Conservation (phyloP, 2,888 invertebrate species). For the Leptopilina drosophilae region DNA sequence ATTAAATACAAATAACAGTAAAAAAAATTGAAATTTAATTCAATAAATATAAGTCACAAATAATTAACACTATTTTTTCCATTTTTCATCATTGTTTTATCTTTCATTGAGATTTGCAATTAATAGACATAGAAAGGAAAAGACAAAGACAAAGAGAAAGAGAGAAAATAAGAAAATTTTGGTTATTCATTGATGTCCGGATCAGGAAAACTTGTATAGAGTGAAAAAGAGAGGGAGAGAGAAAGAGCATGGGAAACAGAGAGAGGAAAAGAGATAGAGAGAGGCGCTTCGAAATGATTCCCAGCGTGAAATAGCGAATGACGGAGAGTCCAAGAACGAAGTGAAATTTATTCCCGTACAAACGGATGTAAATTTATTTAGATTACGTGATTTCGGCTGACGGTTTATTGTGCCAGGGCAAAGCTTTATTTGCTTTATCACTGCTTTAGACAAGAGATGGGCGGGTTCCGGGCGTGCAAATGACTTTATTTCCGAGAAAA, state of each 20-base stretch:
- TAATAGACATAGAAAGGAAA: too few species aligned
- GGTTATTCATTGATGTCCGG: slow-evolving; percentile 67
- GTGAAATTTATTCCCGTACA: slow-evolving; percentile 73
- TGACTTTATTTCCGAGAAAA: slow-evolving; percentile 72
- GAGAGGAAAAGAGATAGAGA: background rate
- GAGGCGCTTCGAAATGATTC: slow-evolving; percentile 65
- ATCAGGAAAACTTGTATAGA: slow-evolving; percentile 59
- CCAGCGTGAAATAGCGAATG: slow-evolving; percentile 55
- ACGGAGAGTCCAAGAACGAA: slow-evolving; percentile 64
- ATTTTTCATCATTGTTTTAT: too few species aligned
- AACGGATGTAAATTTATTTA: slow-evolving; percentile 76
- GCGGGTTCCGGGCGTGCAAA: slow-evolving; percentile 68
- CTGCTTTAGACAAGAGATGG: slow-evolving; percentile 73
- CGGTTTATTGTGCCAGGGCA: slow-evolving; percentile 74
- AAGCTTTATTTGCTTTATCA: slow-evolving; percentile 75
- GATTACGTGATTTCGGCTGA: slow-evolving; percentile 74
- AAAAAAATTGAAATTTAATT: too few species aligned
- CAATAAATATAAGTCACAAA: too few species aligned
- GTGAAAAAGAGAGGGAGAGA: too few species aligned
- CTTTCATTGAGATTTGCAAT: too few species aligned
- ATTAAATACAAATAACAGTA: too few species aligned
- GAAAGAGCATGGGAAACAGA: slow-evolving; percentile 33
- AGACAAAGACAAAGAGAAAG: too few species aligned
- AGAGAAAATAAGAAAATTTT: slow-evolving; percentile 53
- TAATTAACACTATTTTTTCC: too few species aligned